Base-by-base conservation (phyloP, 2,797 vertebrate species). In the Diglossa cyanea region DNA sequence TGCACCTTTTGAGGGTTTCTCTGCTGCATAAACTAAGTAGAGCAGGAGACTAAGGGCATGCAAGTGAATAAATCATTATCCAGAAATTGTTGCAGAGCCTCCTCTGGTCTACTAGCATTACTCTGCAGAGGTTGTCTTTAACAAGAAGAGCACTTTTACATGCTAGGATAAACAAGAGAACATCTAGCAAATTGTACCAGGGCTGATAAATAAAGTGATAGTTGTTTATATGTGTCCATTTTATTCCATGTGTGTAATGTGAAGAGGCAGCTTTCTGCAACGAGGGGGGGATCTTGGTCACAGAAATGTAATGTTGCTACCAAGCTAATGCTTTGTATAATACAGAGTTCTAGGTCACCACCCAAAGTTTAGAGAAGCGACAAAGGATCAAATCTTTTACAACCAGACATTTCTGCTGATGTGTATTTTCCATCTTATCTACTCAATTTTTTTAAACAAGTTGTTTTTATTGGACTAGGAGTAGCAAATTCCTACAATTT, bases 401-500 rank as follows among this genome's bases (percentile, higher is more conserved):
- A 10, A 90, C 10, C 39, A 28, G 66, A 79, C 24, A n/a, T 83
- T 91, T 67, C 55, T 83, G 45, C 71, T 87, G 71, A 78, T 82
- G 58, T 77, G 12, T 85, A 80, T 92, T 96, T 95, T 96, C 84
- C 79, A 33, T 84, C 75, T 91, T 96, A 95, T 95, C 90, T 94
- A 75, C 47, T 90, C 68, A 2, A 17, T 17, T 91, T 86, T 94
- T 87, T 66, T 2, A 66, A 80, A 28, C 39, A 48, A 80, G 28
- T 90, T 98, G 88, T 94, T 97, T 96, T 96, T 93, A 80, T 88
- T 97, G 97, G 96, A 95, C 93, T 91, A 71, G 11, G 54, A 94
- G 47, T 82, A 85, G 89, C 54, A 95, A 94, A 97, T 97, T 98
- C 96, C 83, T 97, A 81, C 84, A 86, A 97, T 97, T 97, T 98